Evolutionary conservation across 2,888 invertebrate genomes (phyloP).

Genomic region (Oscheius sp.): DNA sequence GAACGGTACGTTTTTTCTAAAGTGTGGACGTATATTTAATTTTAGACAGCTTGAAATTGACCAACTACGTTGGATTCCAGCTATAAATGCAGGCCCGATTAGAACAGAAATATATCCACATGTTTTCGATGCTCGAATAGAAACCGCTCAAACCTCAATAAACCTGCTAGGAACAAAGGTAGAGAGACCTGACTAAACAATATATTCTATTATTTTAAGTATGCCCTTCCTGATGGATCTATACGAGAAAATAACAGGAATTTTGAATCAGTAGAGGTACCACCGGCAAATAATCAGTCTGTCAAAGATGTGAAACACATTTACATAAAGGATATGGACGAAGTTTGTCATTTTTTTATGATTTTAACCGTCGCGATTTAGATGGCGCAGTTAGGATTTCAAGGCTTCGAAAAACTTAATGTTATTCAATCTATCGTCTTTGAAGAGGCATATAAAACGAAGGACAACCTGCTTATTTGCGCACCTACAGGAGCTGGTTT

Average conservation of each 20-base stretch:
- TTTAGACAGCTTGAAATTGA: constrained; percentile 74
- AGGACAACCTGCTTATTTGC: constrained; percentile 95
- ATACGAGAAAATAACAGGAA: constrained; percentile 81
- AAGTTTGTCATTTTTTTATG: constrained; percentile 73
- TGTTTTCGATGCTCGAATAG: constrained; percentile 86
- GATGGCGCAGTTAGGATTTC: constrained; percentile 89
- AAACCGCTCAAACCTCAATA: constrained; percentile 81
- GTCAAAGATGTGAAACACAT: constrained; percentile 77
- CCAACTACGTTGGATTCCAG: constrained; percentile 72
- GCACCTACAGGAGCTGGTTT: constrained; percentile 94
- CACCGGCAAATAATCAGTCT: constrained; percentile 71
- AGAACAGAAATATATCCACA: constrained; percentile 81
- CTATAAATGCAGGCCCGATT: constrained; percentile 52
- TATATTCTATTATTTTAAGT: constrained; percentile 69
- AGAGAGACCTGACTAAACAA: not conserved
- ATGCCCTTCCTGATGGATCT: constrained; percentile 85
- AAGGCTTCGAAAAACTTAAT: constrained; percentile 87
- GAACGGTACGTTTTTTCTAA: constrained; percentile 43
- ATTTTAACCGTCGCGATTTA: constrained; percentile 79
- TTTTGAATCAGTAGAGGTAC: constrained; percentile 85
- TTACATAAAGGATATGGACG: constrained; percentile 78
- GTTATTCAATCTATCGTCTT: constrained; percentile 95
- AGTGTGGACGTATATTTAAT: not conserved
- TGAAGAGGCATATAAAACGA: constrained; percentile 91
- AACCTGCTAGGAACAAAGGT: constrained; percentile 84